A percentile compares a stretch with the other conserved stretches of the same genome.
These are phyloP conservation scores for Callipepla californica DNA, from an alignment of 2,113 vertebrate genomes.

Conservation along the genomic window DNA sequence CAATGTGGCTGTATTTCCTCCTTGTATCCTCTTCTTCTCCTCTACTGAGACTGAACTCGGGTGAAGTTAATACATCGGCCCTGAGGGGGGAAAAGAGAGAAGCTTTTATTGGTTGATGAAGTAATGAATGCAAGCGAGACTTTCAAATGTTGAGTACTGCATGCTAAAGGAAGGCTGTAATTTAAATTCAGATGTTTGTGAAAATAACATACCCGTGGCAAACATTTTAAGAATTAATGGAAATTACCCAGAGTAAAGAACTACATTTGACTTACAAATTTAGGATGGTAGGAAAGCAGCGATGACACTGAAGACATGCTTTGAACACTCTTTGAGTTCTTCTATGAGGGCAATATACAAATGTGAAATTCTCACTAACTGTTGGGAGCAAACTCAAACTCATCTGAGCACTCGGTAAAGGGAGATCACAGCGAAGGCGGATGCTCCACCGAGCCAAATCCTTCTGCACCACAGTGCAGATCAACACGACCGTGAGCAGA, in stretches of 20 bases:
- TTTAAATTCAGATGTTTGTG: slow-evolving; percentile 34
- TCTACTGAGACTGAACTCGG: slow-evolving; percentile 84
- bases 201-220: slow-evolving; percentile 1
- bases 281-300: background rate
- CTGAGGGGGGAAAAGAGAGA: slow-evolving; percentile 73
- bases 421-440: background rate
- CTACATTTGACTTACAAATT: background rate
- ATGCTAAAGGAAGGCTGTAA: background rate
- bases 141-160: background rate
- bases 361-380: background rate
- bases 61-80: slow-evolving; percentile 94
- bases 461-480: accelerated
- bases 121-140: background rate
- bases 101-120: slow-evolving; percentile 38
- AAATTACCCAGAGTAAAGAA: slow-evolving; percentile 9
- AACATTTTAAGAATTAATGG: slow-evolving; percentile 36
- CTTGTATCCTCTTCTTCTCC: slow-evolving; percentile 1
- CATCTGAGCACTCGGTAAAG: accelerated
- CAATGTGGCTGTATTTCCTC: slow-evolving; percentile 11
- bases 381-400: background rate
- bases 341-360: background rate
- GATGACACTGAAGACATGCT: background rate
- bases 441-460: background rate
- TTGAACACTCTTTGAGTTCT: background rate
- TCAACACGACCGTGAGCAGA: background rate